Evolutionary conservation across 1,140 invertebrate genomes (phyloP), one percentile per base, ranked within the genome.

Genomic region (Oedothorax gibbosus): DNA sequence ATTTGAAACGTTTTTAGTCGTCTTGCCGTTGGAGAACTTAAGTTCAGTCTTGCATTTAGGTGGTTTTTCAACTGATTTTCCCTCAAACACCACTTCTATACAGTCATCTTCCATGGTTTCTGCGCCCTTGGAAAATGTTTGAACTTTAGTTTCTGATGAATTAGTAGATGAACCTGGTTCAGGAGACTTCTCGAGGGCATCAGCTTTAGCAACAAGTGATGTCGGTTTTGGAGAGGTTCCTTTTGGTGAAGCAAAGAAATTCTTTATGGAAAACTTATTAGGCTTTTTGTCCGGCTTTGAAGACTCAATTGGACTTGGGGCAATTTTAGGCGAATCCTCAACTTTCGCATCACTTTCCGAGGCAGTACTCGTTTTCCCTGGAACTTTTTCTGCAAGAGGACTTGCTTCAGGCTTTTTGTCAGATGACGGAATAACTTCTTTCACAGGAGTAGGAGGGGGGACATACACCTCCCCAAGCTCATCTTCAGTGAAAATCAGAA

Each of bases 401-500:
- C 0, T 49, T 60, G 14, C 6, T n/a, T 35, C 35, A 35, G 35
- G 35, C n/a, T 53, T 15, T n/a, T 71, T 51, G 53, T 20, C 12
- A 75, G 20, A 21, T 21, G n/a, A 20, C 64, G 51, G 54, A 8
- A 14, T 18, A n/a, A 10, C 62, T 68, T 54, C 71, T 18, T 0
- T 57, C 12, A 56, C 15, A 56, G 53, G 50, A 56, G 57, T 35
- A 14, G n/a, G 18, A 12, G 77, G 77, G 21, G 83, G 83, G 6
- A 20, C 72, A 77, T 78, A 85, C 35, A 69, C 14, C 49, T 85
- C 83, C 12, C 98, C 98, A 18, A 99, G 90, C 91, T 99, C 98
- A 7, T 91, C 92, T 20, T 93, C 90, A 51, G 92, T 91, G 91
- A 99, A 99, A 56, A 93, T 94, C 65, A 98, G 92, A 83, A 99